phyloP scores from a whole-genome alignment of 2,797 vertebrate genomes.

The Atherinosoma microstoma region DNA sequence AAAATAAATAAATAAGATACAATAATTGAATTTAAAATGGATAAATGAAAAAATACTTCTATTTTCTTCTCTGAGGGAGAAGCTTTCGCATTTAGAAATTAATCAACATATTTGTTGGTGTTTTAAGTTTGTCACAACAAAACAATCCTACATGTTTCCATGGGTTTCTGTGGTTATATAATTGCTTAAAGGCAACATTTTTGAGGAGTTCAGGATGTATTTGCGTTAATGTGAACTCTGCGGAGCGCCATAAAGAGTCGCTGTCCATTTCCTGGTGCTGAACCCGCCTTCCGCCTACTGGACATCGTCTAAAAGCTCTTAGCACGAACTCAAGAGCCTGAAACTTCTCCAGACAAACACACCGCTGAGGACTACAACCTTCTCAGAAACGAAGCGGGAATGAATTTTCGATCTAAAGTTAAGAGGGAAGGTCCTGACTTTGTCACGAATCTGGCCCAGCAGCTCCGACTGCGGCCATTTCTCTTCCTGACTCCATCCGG shows the following conservation, averaged over 20 bases:
- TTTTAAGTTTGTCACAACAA: too few relatives aligned
- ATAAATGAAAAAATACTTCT: too few relatives aligned
- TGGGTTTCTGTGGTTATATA: too few relatives aligned
- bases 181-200: too few relatives aligned
- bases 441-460: conserved; percentile 11
- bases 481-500: neutral
- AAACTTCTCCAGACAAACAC: neutral
- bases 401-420: conserved; percentile 49
- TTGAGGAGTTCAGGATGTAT: neutral
- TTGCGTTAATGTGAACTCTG: neutral
- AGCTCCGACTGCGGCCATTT: conserved; percentile 43
- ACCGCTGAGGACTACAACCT: neutral
- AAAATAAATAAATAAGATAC: too few relatives aligned
- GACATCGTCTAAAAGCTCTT: conserved; percentile 1
- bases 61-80: too few relatives aligned
- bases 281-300: conserved; percentile 54
- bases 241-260: conserved; percentile 28
- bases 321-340: neutral
- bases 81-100: too few relatives aligned
- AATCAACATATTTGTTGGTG: too few relatives aligned
- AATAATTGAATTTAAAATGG: too few relatives aligned
- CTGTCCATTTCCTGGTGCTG: conserved; percentile 91
- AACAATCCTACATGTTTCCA: too few relatives aligned
- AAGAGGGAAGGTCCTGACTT: conserved; percentile 34
- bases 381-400: conserved; percentile 40